Conservation (phyloP, 2,113 vertebrate genomes). For the Pitta sordida region DNA sequence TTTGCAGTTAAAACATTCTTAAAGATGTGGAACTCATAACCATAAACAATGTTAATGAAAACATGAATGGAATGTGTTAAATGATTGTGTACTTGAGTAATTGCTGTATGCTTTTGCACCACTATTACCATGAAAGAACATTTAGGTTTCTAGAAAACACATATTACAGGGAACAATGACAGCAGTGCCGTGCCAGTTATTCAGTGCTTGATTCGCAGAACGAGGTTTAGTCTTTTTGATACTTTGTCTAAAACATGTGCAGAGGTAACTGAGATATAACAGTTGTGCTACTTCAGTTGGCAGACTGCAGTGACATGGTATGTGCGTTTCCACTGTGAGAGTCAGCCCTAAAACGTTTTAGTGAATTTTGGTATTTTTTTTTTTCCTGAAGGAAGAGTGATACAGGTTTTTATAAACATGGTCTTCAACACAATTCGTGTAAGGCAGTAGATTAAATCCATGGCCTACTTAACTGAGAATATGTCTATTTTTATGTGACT, state of each 20-base stretch:
- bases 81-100: conserved; percentile 14
- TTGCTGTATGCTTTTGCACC: background rate
- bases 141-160: background rate
- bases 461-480: background rate
- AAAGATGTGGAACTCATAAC: background rate
- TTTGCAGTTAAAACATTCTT: background rate
- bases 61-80: background rate
- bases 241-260: background rate
- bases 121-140: background rate
- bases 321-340: background rate
- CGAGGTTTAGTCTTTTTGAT: background rate
- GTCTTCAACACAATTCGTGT: background rate
- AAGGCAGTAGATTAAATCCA: background rate
- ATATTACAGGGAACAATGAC: background rate
- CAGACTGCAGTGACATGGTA: background rate
- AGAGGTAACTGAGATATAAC: background rate
- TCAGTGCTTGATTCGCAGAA: background rate
- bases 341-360: background rate
- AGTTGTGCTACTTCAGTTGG: background rate
- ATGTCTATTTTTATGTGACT: background rate
- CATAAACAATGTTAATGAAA: background rate
- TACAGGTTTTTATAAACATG: background rate
- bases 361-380: background rate
- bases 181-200: accelerated
- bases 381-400: background rate